phyloP scores from a whole-genome alignment of 2,888 invertebrate species.

The Rhagonycha lutea region DNA sequence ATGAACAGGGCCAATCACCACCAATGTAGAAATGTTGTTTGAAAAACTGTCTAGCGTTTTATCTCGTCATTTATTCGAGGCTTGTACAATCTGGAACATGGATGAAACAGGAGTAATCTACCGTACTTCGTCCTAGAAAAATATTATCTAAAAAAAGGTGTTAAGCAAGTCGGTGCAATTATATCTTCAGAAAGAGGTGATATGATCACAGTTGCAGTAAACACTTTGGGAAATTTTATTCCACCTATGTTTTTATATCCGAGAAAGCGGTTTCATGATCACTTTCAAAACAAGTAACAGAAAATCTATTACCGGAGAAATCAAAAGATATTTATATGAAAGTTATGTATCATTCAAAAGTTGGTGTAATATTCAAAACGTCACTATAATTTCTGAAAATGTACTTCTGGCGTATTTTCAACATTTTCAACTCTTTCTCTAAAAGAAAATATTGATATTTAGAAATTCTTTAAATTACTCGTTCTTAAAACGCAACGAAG shows the following conservation, averaged over 20 bases:
- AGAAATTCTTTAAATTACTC: background rate
- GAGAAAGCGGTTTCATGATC: background rate
- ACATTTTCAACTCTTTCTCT: background rate
- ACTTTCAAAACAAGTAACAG: no score
- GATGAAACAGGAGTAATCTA: slow-evolving; percentile 50
- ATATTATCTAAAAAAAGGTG: slow-evolving; percentile 46
- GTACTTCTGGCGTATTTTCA: background rate
- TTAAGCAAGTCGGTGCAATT: slow-evolving; percentile 46
- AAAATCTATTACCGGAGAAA: no score
- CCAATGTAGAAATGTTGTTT: slow-evolving; percentile 34
- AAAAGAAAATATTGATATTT: background rate
- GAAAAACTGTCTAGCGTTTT: slow-evolving; percentile 31
- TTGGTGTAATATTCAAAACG: background rate
- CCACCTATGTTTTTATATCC: background rate
- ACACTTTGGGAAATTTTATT: background rate
- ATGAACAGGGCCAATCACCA: slow-evolving; percentile 27
- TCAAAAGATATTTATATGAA: no score
- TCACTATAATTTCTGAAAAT: background rate
- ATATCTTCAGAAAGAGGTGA: slow-evolving; percentile 47
- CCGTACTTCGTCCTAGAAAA: slow-evolving; percentile 48
- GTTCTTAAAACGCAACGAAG: background rate
- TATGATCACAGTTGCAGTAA: background rate
- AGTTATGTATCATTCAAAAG: background rate
- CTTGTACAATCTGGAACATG: slow-evolving; percentile 46
- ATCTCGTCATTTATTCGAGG: slow-evolving; percentile 31